A percentile compares a stretch with the other conserved stretches of the same genome.
phyloP scores from a whole-genome alignment of 2,888 invertebrate genomes.

The Apoda limacodes region DNA sequence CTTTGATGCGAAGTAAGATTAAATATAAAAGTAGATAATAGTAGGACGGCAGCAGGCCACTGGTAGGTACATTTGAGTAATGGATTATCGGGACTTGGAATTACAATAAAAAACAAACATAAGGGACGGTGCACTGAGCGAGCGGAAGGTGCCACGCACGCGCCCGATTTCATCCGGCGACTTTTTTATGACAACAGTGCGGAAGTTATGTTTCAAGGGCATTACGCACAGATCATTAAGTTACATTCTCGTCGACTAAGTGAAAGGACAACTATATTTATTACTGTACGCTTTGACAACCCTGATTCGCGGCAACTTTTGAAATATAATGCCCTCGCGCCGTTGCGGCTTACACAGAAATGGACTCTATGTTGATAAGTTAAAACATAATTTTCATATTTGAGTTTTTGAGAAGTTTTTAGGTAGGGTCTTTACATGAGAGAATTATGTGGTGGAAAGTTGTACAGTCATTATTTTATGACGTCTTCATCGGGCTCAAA shows the following conservation, averaged over 20 bases:
- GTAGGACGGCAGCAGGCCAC: too few relatives aligned
- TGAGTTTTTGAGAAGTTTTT: conserved; percentile 15
- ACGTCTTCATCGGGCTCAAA: conserved; percentile 55
- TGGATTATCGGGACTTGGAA: too few relatives aligned
- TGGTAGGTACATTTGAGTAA: too few relatives aligned
- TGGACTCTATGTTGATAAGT: neutral
- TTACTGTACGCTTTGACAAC: conserved; percentile 52
- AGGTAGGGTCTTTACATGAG: conserved; percentile 34
- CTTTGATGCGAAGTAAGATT: too few relatives aligned
- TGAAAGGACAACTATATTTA: conserved; percentile 54
- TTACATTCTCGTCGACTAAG: conserved; percentile 38
- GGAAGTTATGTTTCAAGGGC: conserved; percentile 55
- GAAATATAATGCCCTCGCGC: conserved; percentile 23
- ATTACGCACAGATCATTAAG: conserved; percentile 64
- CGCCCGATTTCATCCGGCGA: conserved; percentile 20
- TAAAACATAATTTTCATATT: conserved; percentile 16
- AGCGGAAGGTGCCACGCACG: conserved; percentile 20
- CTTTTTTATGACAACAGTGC: conserved; percentile 57
- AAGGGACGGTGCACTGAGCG: conserved; percentile 1
- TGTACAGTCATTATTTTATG: conserved; percentile 59
- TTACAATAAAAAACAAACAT: neutral
- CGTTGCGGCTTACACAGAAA: neutral
- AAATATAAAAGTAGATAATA: too few relatives aligned
- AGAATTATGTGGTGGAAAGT: conserved; percentile 40
- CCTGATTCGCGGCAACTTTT: conserved; percentile 30